Evolutionary conservation across 2,888 invertebrate genomes (phyloP).

Genomic region (Panzeria rudis): DNA sequence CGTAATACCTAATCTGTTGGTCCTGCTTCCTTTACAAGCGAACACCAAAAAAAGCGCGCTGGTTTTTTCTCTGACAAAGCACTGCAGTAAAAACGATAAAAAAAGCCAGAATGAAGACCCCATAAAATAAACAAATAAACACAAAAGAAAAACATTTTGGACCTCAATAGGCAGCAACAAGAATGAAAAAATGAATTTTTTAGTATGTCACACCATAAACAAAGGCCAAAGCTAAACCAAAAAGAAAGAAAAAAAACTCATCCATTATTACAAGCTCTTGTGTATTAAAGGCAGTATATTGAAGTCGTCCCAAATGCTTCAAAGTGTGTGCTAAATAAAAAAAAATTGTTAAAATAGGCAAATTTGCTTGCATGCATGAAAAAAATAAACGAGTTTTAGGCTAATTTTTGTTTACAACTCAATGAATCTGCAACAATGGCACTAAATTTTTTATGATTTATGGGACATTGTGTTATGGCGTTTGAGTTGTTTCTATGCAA

Average conservation of each 20-base stretch:
- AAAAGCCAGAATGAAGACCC: conserved; percentile 27
- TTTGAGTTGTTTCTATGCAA: not conserved
- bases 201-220: conserved; percentile 43
- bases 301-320: not conserved
- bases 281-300: not conserved
- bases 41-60: not conserved
- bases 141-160: conserved; percentile 27
- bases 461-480: conserved; percentile 29
- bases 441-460: conserved; percentile 48
- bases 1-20: conserved; percentile 36
- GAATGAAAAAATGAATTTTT: conserved; percentile 9
- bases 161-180: conserved; percentile 8
- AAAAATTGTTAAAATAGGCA: conserved; percentile 27
- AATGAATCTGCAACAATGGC: conserved; percentile 55
- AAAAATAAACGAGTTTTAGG: conserved; percentile 14
- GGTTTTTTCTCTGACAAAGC: not conserved
- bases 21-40: conserved; percentile 23
- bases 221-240: conserved; percentile 14
- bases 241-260: conserved; percentile 2
- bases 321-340: not conserved
- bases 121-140: conserved; percentile 45
- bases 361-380: not conserved
- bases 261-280: conserved; percentile 13
- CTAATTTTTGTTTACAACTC: conserved; percentile 63
- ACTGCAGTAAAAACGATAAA: conserved; percentile 68